Evolutionary conservation across 1,140 invertebrate genomes (phyloP).

Genomic region (Harpegnathos saltator): DNA sequence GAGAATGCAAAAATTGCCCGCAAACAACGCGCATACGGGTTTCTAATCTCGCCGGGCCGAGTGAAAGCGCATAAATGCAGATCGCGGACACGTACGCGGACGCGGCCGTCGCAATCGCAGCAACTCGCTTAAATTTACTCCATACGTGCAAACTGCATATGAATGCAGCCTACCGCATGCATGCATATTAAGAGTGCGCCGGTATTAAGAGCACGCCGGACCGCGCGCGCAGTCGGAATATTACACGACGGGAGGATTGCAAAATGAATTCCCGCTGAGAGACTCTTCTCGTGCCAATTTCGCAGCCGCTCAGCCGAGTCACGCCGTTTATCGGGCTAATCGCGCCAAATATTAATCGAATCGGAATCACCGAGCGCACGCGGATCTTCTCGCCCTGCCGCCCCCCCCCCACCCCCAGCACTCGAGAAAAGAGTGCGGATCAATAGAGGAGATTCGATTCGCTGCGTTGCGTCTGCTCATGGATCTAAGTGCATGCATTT

Average conservation of each 20-base stretch:
- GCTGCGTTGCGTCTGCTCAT: no score
- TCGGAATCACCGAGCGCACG: background rate
- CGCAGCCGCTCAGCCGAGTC: background rate
- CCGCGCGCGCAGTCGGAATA: slow-evolving; percentile 13
- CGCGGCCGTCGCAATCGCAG: slow-evolving; percentile 11
- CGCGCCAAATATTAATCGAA: background rate
- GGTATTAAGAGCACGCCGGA: background rate
- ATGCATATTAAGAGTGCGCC: slow-evolving; percentile 29
- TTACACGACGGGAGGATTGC: slow-evolving; percentile 20
- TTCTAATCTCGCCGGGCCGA: slow-evolving; percentile 26
- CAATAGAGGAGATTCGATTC: no score
- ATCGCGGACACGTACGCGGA: slow-evolving; percentile 20
- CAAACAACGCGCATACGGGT: slow-evolving; percentile 22
- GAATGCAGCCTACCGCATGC: slow-evolving; percentile 17
- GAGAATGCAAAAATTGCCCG: slow-evolving; percentile 13
- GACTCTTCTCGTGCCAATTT: background rate
- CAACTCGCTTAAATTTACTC: slow-evolving; percentile 28
- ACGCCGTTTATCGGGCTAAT: background rate
- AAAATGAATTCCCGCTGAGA: slow-evolving; percentile 21
- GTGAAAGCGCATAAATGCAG: slow-evolving; percentile 53
- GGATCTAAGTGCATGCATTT: no score
- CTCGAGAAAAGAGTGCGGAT: no score
- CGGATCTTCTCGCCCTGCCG: no score
- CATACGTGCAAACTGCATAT: slow-evolving; percentile 37
- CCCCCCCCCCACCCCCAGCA: no score